Base-by-base conservation (phyloP, 2,888 invertebrate genomes). In the Gonocerus acuteangulatus region DNA sequence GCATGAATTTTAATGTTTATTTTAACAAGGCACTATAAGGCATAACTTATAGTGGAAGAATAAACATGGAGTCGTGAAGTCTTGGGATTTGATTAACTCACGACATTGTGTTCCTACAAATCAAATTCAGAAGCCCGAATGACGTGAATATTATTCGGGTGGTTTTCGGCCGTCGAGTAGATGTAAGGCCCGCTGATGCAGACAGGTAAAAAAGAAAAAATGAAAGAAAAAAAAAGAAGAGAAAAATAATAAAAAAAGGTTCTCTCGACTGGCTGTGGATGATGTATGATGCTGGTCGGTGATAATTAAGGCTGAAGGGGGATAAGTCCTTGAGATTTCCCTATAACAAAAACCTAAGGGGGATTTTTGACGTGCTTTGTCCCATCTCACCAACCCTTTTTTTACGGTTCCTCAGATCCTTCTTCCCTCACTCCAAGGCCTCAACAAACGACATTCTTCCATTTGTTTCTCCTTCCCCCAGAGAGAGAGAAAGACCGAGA, bases 361-460 rank as follows among this genome's bases (percentile, higher is more conserved):
- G 47, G 32, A 57, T 54, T 57, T 56, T 57, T 47, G 57, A 57
- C 57, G 45, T 57, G 44, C 57, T 57, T 57, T 57, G 57, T 57
- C 45, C 57, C 32, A 27, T 39, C 39, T 15, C 15, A 11, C 13
- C 44, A 57, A 57, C 57, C 57, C 57, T 45, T 57, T 44, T 56
- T 56, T 22, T 56, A 16, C 18, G 22, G n/a, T 6, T 7, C 47
- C 47, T 19, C 47, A 19, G 47, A 22, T 27, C 27, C 4, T 27
- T 27, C 27, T 27, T 27, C 27, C 27, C 47, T 13, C 3, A 3
- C 18, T 4, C 2, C 11, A 7, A 47, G 3, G n/a, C 4, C 22
- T 18, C 47, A 18, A 18, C 19, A 47, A 47, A 47, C 47, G 47
- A 9, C 47, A 19, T 47, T 32, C 57, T 57, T 57, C 57, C 57